Evolutionary conservation across 2,888 invertebrate species (phyloP), one percentile per base, ranked within the genome.

Genomic region (Synanthedon formicaeformis): DNA sequence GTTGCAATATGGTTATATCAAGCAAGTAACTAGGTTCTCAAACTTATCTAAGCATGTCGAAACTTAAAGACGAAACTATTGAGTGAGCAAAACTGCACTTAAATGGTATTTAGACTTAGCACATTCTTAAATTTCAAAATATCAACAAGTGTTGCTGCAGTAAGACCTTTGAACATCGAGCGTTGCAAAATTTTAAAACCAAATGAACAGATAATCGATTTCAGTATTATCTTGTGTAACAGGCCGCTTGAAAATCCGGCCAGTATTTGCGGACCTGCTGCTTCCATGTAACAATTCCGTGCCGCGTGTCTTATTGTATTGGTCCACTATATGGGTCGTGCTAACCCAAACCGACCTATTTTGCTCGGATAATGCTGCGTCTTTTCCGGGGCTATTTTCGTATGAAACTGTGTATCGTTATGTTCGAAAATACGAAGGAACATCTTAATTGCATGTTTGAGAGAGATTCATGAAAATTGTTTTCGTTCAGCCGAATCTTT

Each of bases 291-390:
- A 2, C 45, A 2, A 6, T 45, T 45, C 45, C 13, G n/a, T 14
- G 2, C n/a, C 4, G 45, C 6, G 14, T 14, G n/a, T 45, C 45
- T 12, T 5, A 14, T 45, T 45, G 8, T 45, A 13, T n/a, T 14
- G 45, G 45, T 13, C 45, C 13, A n/a, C 2, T 14, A 45, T 45
- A 45, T 45, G 45, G 45, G 14, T 45, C 45, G 45, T 13, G 45
- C 45, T 45, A 45, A 12, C n/a, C n/a, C n/a, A 45, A 45, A 45
- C 45, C 61, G 71, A 69, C 71, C 73, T 60, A 73, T 71, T 66
- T 74, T 56, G 58, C 54, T 57, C 55, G 57, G 54, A 55, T 55
- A 60, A 59, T 60, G 70, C 65, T 53, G 63, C 60, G 57, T 64
- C 58, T 58, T 62, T 55, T 60, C 60, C 64, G 59, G 55, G 45